phyloP scores from a whole-genome alignment of 1,140 invertebrate genomes.

The Sitophilus oryzae region DNA sequence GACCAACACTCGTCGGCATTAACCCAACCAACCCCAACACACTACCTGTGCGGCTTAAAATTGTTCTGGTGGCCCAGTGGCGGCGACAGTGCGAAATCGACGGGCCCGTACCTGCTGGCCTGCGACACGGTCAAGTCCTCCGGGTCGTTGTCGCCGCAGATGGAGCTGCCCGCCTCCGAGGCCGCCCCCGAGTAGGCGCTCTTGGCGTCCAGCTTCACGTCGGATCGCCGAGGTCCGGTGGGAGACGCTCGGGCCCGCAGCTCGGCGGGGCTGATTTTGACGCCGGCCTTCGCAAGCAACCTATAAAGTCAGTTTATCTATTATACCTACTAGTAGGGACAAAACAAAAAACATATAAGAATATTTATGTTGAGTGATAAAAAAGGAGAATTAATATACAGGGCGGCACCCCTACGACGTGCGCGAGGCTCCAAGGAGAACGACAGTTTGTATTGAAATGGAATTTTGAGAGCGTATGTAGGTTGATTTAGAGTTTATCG shows the following conservation, averaged over 20 bases:
- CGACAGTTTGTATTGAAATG: too few relatives aligned
- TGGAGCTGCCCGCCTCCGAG: slow-evolving; percentile 61
- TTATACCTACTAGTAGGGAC: too few relatives aligned
- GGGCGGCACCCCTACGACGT: too few relatives aligned
- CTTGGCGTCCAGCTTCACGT: slow-evolving; percentile 67
- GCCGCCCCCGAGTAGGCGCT: slow-evolving; percentile 52
- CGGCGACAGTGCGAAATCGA: slow-evolving; percentile 48
- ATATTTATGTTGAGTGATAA: too few relatives aligned
- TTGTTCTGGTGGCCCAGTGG: slow-evolving; percentile 39
- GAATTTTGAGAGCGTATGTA: too few relatives aligned
- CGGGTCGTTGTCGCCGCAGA: slow-evolving; percentile 71
- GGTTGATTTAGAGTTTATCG: too few relatives aligned
- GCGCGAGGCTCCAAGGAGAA: too few relatives aligned
- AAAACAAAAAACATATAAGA: too few relatives aligned
- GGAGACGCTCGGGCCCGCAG: slow-evolving; percentile 74
- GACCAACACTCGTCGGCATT: too few relatives aligned
- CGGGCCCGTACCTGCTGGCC: slow-evolving; percentile 45
- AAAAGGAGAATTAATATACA: too few relatives aligned
- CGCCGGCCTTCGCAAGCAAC: slow-evolving; percentile 76
- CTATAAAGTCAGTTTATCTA: too few relatives aligned
- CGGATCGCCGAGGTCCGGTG: slow-evolving; percentile 70
- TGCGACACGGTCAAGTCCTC: slow-evolving; percentile 68
- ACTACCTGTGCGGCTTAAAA: slow-evolving; percentile 38
- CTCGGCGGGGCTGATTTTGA: slow-evolving; percentile 79
- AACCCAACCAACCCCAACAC: too few relatives aligned